Percentiles rank a stretch among this genome's conserved stretches.
These are phyloP conservation scores for Conus betulinus DNA, from an alignment of 1,140 invertebrate species.

Conservation along the genomic window DNA sequence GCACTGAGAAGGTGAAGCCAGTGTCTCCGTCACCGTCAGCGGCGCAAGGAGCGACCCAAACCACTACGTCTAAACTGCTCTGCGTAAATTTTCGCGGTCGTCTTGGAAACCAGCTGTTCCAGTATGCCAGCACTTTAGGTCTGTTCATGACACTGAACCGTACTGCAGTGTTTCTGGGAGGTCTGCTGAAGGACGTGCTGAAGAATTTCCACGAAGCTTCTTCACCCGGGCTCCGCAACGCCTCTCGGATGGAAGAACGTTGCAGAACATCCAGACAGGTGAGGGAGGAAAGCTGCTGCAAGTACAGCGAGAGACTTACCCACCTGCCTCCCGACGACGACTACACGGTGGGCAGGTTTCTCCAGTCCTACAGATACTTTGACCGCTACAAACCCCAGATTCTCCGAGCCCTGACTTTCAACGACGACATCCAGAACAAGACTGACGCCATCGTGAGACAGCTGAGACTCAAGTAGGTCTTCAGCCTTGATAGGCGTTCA, in stretches of 20 bases:
- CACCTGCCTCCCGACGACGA: conserved; percentile 42
- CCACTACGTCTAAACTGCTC: background rate
- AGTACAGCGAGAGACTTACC: conserved; percentile 44
- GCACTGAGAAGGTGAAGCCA: too few relatives aligned
- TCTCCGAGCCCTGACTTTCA: conserved; percentile 50
- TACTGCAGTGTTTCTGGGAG: too few relatives aligned
- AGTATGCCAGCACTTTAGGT: conserved; percentile 56
- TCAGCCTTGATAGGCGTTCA: conserved; percentile 58
- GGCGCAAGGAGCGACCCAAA: too few relatives aligned
- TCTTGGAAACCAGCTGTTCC: conserved; percentile 61
- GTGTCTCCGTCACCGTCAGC: too few relatives aligned
- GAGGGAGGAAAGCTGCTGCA: conserved; percentile 37
- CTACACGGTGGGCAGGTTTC: conserved; percentile 45
- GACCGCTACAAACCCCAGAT: conserved; percentile 39
- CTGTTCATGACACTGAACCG: conserved; percentile 38
- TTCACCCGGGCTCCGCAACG: background rate
- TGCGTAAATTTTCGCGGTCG: conserved; percentile 53
- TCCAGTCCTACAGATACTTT: conserved; percentile 65
- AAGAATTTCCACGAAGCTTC: background rate
- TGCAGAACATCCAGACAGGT: conserved; percentile 15
- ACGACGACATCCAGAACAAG: conserved; percentile 32
- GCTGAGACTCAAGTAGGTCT: conserved; percentile 15
- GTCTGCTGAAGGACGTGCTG: conserved; percentile 30
- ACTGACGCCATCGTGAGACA: conserved; percentile 40
- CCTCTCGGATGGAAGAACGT: background rate